These are phyloP conservation scores for Cynopterus brachyotis DNA, from an alignment of 2,113 vertebrate genomes.

Conservation along the genomic window DNA sequence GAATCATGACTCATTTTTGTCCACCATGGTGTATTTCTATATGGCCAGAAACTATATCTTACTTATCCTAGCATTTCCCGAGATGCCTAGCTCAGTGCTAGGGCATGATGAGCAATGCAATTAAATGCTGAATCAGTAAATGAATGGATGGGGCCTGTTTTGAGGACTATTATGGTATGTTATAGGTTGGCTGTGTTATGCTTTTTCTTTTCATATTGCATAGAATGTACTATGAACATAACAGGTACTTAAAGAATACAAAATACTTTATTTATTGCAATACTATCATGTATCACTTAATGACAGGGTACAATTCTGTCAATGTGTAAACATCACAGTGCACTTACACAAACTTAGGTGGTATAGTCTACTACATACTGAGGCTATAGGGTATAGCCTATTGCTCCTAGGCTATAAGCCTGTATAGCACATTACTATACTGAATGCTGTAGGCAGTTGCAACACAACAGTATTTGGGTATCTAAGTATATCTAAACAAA, in stretches of 20 bases:
- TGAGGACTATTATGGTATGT: background rate
- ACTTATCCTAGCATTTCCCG: background rate
- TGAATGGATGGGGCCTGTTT: background rate
- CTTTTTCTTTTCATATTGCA: background rate
- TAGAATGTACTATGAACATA: background rate
- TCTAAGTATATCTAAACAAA: background rate
- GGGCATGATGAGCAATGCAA: accelerated
- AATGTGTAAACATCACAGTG: background rate
- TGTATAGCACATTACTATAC: background rate
- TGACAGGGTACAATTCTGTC: background rate
- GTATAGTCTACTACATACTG: background rate
- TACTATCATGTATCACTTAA: background rate
- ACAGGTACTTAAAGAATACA: background rate
- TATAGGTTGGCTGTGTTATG: background rate
- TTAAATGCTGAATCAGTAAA: background rate
- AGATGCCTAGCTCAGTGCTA: background rate
- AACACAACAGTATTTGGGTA: background rate
- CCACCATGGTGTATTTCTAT: background rate
- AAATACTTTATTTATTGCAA: background rate
- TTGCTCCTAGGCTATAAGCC: background rate
- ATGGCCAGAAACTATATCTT: background rate
- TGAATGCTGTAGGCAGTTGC: background rate
- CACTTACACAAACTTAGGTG: background rate
- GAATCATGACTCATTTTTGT: background rate
- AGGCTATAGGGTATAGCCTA: background rate